Base-by-base conservation (phyloP, 2,888 invertebrate species). In the Galerucella pusilla region DNA sequence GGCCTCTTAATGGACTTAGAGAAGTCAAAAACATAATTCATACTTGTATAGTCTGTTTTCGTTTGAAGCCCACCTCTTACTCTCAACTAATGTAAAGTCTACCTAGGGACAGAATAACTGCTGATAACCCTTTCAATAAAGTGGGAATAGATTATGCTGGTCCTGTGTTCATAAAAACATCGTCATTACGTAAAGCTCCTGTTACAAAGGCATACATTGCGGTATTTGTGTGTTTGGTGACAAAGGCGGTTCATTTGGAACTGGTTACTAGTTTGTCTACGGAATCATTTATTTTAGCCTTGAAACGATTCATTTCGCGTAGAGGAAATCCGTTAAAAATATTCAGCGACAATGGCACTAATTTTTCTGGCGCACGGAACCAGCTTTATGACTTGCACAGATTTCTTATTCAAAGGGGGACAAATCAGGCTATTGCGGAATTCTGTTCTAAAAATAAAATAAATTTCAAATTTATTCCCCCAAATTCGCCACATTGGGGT, bases 401-500 rank as follows among this genome's bases (percentile, higher is more conserved):
- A 68, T 54, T 57, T 25, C 52, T 67, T 5, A 20, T 25, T 14
- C 25, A 14, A 49, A 28, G n/a, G 42, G 12, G 14, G 9, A 57
- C 57, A 57, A 57, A 57, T 57, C 57, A 57, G 20, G n/a, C 20
- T 1, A 57, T 60, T 20, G 45, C 16, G 12, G 61, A 52, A 61
- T 61, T 72, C 54, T 73, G 16, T 85, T 84, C 74, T 83, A 12
- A 9, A 46, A 46, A 10, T 46, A 46, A 46, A 46, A 46, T 46
- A 46, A 9, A 46, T 46, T 81, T 68, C 83, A 83, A 2, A 77
- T 84, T 4, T 28, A 70, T 20, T n/a, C n/a, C n/a, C n/a, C n/a
- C n/a, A n/a, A n/a, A n/a, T n/a, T n/a, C 82, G 7, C 83, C 83
- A 1, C 80, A 83, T 66, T 82, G 81, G 52, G 84, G 84, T 9